Conservation (phyloP, 2,113 vertebrate species). For the Ctenodactylus gundi region DNA sequence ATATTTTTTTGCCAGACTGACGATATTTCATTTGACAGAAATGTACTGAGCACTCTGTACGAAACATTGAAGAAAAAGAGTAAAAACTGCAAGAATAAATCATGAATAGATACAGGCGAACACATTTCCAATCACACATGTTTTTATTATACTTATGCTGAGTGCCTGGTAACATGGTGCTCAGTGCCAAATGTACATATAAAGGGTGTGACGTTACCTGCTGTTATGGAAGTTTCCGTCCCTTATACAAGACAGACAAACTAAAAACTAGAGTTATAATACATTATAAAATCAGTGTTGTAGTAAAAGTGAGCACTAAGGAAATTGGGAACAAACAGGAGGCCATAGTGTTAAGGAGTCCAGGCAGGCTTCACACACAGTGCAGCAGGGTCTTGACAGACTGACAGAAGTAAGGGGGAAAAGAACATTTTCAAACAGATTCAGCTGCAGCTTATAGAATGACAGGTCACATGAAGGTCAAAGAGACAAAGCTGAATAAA, state of each 20-base stretch:
- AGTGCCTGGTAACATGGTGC: not conserved
- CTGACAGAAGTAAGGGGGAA: not conserved
- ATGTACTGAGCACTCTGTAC: not conserved
- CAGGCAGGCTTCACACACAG: not conserved
- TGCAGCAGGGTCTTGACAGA: not conserved
- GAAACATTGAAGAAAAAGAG: conserved; percentile 7
- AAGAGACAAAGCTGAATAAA: not conserved
- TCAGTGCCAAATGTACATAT: not conserved
- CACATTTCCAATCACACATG: not conserved
- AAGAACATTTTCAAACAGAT: not conserved
- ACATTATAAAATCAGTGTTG: not conserved
- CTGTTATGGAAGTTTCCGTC: not conserved
- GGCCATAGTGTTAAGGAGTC: not conserved
- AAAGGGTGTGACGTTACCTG: not conserved
- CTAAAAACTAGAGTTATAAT: not conserved
- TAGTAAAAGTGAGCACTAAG: not conserved
- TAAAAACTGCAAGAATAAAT: not conserved
- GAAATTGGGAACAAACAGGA: not conserved
- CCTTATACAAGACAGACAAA: not conserved
- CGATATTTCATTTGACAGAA: conserved; percentile 27
- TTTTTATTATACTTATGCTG: not conserved
- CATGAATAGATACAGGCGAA: not conserved
- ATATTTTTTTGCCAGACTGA: conserved; percentile 15
- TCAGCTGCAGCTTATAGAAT: not conserved
- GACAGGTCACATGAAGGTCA: not conserved